A percentile compares a stretch with the other conserved stretches of the same genome.
Evolutionary conservation across 2,113 vertebrate genomes (phyloP).

Genomic region (Hippocampus abdominalis): DNA sequence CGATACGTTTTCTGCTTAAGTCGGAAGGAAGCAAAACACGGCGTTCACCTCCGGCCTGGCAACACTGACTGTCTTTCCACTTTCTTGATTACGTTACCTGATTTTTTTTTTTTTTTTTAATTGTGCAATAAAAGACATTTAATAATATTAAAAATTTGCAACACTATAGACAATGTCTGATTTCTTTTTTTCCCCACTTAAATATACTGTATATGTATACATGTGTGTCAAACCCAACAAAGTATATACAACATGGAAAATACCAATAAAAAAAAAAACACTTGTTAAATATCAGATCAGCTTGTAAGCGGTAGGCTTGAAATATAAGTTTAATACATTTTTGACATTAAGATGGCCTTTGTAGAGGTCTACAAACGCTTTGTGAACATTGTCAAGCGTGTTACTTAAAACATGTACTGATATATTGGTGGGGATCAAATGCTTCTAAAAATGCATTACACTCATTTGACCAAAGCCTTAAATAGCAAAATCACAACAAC

Average conservation of each 20-base stretch:
- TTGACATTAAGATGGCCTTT: background rate
- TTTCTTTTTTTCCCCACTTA: background rate
- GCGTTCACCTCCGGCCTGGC: constrained; percentile 54
- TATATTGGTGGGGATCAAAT: constrained; percentile 65
- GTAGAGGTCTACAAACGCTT: background rate
- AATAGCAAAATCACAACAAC: constrained; percentile 44
- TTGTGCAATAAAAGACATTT: constrained; percentile 48
- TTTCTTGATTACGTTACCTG: background rate
- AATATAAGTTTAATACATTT: background rate
- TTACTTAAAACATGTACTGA: constrained; percentile 54
- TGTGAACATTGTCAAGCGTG: constrained; percentile 37
- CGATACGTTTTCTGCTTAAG: background rate
- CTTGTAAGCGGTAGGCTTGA: background rate
- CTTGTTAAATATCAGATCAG: background rate
- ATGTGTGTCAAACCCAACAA: too few species aligned
- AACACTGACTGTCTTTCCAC: constrained; percentile 63
- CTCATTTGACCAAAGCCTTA: constrained; percentile 67
- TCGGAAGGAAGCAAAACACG: constrained; percentile 38
- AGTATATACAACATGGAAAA: background rate
- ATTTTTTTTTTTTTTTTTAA: constrained; percentile 65
- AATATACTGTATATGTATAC: too few species aligned
- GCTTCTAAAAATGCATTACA: constrained; percentile 65
- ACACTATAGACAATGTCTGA: constrained; percentile 5
- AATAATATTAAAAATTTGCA: constrained; percentile 31
- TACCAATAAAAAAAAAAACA: background rate